Percentiles rank a stretch among this genome's conserved stretches.
Conservation (phyloP, 2,113 vertebrate species). For the Lasiurus borealis region DNA sequence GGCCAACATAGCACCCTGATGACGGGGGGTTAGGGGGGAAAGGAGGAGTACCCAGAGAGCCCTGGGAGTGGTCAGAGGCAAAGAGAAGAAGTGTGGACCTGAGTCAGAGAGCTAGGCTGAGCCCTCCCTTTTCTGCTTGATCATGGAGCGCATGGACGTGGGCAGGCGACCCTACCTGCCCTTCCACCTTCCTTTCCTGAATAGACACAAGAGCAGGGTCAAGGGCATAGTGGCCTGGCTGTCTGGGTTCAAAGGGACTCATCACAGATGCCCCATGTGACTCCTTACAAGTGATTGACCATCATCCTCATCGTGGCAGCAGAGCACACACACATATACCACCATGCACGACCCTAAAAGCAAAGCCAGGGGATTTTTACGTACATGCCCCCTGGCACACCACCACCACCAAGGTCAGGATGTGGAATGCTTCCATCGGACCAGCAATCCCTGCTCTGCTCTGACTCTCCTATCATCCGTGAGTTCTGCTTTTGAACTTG, state of each 20-base stretch:
- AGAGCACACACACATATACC: fast-evolving
- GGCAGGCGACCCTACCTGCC: background rate
- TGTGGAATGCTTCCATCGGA: background rate
- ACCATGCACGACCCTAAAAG: background rate
- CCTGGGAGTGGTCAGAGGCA: background rate
- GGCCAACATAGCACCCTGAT: background rate
- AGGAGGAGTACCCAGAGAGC: background rate
- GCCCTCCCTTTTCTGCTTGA: background rate
- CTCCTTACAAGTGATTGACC: fast-evolving
- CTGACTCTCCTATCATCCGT: fast-evolving
- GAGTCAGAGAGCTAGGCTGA: background rate
- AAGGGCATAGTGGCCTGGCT: background rate
- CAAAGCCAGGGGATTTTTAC: background rate
- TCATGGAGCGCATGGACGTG: too few species aligned
- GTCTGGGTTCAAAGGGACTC: background rate
- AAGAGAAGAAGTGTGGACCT: background rate
- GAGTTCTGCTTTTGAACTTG: background rate
- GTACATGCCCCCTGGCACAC: fast-evolving
- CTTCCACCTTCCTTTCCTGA: background rate
- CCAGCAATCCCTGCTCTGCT: background rate
- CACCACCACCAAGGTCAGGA: background rate
- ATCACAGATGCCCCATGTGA: fast-evolving
- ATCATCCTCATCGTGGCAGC: fast-evolving
- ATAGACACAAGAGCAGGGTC: background rate
- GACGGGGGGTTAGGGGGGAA: too few species aligned